A percentile compares a stretch with the other conserved stretches of the same genome.
phyloP scores from a whole-genome alignment of 2,888 invertebrate species.

The Drosophila pseudotalamancana region DNA sequence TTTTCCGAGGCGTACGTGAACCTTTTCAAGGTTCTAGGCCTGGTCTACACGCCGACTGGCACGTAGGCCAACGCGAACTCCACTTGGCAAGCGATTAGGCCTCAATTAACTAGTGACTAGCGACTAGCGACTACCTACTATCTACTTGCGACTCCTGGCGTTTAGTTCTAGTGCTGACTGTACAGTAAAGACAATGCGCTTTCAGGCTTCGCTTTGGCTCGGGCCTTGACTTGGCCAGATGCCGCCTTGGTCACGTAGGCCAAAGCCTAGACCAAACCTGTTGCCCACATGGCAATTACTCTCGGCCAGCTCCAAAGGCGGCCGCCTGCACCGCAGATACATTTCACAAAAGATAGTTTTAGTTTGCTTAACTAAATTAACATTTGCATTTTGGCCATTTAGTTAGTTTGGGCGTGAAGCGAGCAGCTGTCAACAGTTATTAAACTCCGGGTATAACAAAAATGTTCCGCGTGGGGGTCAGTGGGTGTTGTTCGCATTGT shows the following conservation, averaged over 20 bases:
- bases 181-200: slow-evolving; percentile 20
- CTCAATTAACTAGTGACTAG: slow-evolving; percentile 39
- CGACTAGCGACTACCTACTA: too few relatives aligned
- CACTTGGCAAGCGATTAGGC: slow-evolving; percentile 32
- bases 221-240: slow-evolving; percentile 15
- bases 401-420: background rate
- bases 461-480: background rate
- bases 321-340: slow-evolving; percentile 3
- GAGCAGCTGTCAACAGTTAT: slow-evolving; percentile 1
- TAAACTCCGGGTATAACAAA: slow-evolving; percentile 2
- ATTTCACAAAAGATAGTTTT: slow-evolving; percentile 7
- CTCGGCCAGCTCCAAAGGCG: background rate
- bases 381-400: slow-evolving; percentile 41
- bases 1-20: slow-evolving; percentile 48
- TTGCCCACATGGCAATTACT: slow-evolving; percentile 26
- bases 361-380: background rate
- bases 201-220: background rate
- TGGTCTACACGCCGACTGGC: slow-evolving; percentile 63
- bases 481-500: slow-evolving; percentile 11
- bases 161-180: slow-evolving; percentile 35
- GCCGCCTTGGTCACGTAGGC: slow-evolving; percentile 66
- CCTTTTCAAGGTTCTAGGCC: slow-evolving; percentile 67
- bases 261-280: slow-evolving; percentile 54
- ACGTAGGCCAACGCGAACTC: slow-evolving; percentile 51
- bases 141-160: slow-evolving; percentile 16